These are phyloP conservation scores for Entomobrya multifasciata DNA, from an alignment of 2,888 invertebrate species.

Conservation along the genomic window DNA sequence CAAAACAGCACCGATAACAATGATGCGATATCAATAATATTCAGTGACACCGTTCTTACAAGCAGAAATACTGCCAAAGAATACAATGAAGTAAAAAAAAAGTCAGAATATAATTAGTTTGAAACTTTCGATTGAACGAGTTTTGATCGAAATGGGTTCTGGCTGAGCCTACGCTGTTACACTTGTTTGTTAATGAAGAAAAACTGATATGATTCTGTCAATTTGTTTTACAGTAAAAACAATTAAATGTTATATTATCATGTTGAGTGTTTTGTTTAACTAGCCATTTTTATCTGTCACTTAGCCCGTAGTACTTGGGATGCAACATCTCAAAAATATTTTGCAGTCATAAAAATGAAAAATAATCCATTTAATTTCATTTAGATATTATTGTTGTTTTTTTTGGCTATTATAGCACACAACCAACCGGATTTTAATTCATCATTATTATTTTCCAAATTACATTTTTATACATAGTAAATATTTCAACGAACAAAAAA, in stretches of 20 bases:
- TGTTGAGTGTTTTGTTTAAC: not conserved
- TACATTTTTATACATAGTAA: not conserved
- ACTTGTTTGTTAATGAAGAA: too few species aligned
- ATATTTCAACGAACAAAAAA: slow-evolving; percentile 21
- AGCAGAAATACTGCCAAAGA: too few species aligned
- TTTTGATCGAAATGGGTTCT: not conserved
- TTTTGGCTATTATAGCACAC: slow-evolving; percentile 32
- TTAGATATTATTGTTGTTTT: not conserved
- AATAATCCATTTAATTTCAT: too few species aligned
- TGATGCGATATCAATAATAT: not conserved
- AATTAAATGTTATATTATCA: not conserved
- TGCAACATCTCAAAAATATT: not conserved
- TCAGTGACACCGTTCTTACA: not conserved
- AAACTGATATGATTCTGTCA: slow-evolving; percentile 10
- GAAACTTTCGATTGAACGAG: slow-evolving; percentile 23
- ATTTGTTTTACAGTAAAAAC: slow-evolving; percentile 7
- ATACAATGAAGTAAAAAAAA: not conserved
- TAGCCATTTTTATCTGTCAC: slow-evolving; percentile 14
- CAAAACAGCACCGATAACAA: not conserved
- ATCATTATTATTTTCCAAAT: slow-evolving; percentile 13
- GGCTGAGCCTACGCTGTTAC: not conserved
- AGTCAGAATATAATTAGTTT: not conserved
- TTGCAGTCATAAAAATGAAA: too few species aligned
- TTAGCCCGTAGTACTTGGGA: not conserved
- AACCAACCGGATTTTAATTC: slow-evolving; percentile 44